Evolutionary conservation across 2,888 invertebrate genomes (phyloP).

Genomic region (Agonopterix arenella): DNA sequence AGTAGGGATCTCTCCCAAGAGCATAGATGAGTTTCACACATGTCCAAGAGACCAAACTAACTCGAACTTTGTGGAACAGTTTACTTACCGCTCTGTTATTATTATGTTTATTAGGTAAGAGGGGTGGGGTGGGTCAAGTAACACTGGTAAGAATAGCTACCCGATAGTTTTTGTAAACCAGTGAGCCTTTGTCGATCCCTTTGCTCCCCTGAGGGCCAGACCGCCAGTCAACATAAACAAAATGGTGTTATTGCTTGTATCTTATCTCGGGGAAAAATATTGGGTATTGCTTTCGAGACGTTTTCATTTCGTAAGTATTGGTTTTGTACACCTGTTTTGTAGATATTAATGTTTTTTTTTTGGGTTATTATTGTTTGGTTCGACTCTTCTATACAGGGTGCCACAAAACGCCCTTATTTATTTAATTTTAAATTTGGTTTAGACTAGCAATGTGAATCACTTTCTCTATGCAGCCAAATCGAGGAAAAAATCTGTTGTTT

Average conservation of each 20-base stretch:
- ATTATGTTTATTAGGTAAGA: slow-evolving; percentile 11
- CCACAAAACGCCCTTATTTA: too few relatives aligned
- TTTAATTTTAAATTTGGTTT: too few relatives aligned
- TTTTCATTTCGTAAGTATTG: slow-evolving; percentile 35
- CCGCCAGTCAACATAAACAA: slow-evolving; percentile 67
- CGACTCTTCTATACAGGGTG: background rate
- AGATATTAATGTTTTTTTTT: background rate
- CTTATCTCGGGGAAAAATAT: slow-evolving; percentile 59
- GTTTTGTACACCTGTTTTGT: background rate
- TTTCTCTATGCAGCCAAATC: too few relatives aligned
- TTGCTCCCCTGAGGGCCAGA: slow-evolving; percentile 38
- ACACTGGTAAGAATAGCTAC: slow-evolving; percentile 26
- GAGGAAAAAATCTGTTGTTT: too few relatives aligned
- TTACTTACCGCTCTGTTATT: slow-evolving; percentile 10
- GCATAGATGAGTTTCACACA: slow-evolving; percentile 32
- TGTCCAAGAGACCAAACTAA: slow-evolving; percentile 27
- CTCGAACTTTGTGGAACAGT: slow-evolving; percentile 17
- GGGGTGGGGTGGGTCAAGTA: slow-evolving; percentile 20
- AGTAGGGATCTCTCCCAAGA: slow-evolving; percentile 36
- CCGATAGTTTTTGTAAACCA: slow-evolving; percentile 46
- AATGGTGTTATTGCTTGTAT: slow-evolving; percentile 64
- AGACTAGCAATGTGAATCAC: too few relatives aligned
- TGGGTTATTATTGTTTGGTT: background rate
- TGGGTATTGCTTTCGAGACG: slow-evolving; percentile 35
- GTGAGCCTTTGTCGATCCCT: slow-evolving; percentile 33